phyloP scores from a whole-genome alignment of 2,113 vertebrate genomes.

The Prinia subflava region DNA sequence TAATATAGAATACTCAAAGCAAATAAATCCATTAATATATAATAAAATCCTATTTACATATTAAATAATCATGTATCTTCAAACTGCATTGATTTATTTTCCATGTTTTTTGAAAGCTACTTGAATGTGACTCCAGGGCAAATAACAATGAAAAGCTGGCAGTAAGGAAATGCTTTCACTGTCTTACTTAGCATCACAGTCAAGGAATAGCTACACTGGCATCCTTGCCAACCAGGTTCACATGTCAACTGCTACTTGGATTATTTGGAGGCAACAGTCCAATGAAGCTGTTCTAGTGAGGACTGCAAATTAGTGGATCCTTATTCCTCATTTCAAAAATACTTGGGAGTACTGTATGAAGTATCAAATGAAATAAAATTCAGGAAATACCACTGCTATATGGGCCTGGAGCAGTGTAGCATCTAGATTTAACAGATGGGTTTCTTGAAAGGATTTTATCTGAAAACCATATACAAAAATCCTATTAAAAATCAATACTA shows the following conservation, averaged over 20 bases:
- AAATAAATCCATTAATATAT: background rate
- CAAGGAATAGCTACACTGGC: slow-evolving; percentile 22
- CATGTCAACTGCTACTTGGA: background rate
- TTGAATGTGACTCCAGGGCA: slow-evolving; percentile 25
- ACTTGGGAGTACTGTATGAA: background rate
- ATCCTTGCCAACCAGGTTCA: slow-evolving; percentile 49
- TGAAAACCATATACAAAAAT: background rate
- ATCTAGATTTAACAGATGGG: background rate
- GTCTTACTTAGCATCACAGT: background rate
- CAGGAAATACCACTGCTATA: background rate
- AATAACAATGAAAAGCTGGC: slow-evolving; percentile 32
- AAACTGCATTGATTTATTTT: slow-evolving; percentile 14
- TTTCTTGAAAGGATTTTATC: slow-evolving; percentile 38
- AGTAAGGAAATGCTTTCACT: slow-evolving; percentile 28
- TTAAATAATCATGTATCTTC: background rate
- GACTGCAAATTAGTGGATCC: slow-evolving; percentile 29
- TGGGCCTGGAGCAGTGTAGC: background rate
- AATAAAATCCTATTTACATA: background rate
- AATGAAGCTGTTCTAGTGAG: slow-evolving; percentile 1
- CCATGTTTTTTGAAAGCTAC: slow-evolving; percentile 38
- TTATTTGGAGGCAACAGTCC: slow-evolving; percentile 28
- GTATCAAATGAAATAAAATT: slow-evolving; percentile 21
- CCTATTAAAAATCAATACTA: background rate
- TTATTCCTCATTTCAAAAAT: slow-evolving; percentile 23
- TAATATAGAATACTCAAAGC: background rate